These are phyloP conservation scores for Pemphredon lugubris DNA, from an alignment of 2,888 invertebrate species.

Conservation along the genomic window DNA sequence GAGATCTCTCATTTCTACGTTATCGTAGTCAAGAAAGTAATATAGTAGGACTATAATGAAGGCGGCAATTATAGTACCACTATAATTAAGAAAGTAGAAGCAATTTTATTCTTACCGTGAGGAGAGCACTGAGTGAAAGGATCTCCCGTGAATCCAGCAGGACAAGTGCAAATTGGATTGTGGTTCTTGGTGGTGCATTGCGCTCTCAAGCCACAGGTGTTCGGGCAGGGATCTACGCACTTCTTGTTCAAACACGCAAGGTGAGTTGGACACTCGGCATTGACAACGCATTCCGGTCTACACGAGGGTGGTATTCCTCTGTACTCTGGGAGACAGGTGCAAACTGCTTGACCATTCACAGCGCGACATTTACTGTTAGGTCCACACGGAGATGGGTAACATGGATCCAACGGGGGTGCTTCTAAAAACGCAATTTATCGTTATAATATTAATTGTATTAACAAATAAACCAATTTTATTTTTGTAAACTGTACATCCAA, in stretches of 20 bases:
- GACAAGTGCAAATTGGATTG: constrained; percentile 93
- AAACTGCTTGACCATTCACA: constrained; percentile 90
- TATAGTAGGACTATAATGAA: too few species aligned
- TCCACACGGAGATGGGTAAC: constrained; percentile 92
- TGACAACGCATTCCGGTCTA: constrained; percentile 93
- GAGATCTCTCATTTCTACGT: too few species aligned
- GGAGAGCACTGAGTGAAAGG: constrained; percentile 90
- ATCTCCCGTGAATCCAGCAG: constrained; percentile 92
- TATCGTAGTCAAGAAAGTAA: too few species aligned
- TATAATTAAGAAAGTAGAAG: too few species aligned
- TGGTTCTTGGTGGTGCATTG: constrained; percentile 92
- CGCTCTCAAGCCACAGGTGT: constrained; percentile 93
- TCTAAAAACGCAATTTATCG: constrained; percentile 26
- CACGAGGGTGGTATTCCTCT: constrained; percentile 91
- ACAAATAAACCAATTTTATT: too few species aligned
- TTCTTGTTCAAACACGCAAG: constrained; percentile 92
- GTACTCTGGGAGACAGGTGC: constrained; percentile 91
- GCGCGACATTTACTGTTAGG: constrained; percentile 93
- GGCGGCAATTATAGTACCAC: too few species aligned
- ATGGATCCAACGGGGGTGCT: constrained; percentile 84
- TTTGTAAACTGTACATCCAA: too few species aligned
- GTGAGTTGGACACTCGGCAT: constrained; percentile 91
- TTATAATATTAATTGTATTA: background rate
- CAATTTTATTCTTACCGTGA: constrained; percentile 87
- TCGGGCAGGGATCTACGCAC: constrained; percentile 93